A percentile compares a stretch with the other conserved stretches of the same genome.
These are phyloP conservation scores for Nannoperca obscura DNA, from an alignment of 2,797 vertebrate species.

Conservation along the genomic window DNA sequence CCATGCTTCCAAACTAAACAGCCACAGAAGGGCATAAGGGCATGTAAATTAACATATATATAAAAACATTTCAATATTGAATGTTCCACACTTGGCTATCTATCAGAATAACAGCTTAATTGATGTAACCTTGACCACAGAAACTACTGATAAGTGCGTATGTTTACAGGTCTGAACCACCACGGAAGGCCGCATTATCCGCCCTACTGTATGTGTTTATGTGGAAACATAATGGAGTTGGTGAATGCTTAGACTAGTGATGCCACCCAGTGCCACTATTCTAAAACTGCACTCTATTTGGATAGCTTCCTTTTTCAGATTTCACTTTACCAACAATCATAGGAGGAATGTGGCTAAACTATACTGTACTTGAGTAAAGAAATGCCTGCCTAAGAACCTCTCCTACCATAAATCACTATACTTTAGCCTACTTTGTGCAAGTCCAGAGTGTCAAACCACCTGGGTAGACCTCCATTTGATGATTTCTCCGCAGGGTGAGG, in stretches of 20 bases:
- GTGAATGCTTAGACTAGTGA: neutral
- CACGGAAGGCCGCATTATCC: neutral
- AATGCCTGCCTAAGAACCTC: neutral
- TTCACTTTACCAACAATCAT: neutral
- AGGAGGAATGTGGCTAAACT: neutral
- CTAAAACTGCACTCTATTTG: conserved; percentile 1
- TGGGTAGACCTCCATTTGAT: conserved; percentile 88
- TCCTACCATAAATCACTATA: neutral
- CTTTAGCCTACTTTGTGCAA: neutral
- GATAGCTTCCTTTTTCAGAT: neutral
- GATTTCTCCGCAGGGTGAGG: conserved; percentile 88
- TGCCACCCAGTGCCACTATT: conserved; percentile 37
- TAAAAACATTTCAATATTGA: neutral
- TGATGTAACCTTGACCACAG: conserved; percentile 16
- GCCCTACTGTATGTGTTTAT: conserved; percentile 1
- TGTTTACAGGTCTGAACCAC: conserved; percentile 13
- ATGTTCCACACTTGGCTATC: neutral
- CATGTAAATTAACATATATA: no score
- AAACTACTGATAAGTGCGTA: neutral
- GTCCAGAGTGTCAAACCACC: conserved; percentile 74
- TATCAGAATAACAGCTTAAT: neutral
- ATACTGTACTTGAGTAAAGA: neutral
- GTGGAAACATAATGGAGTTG: neutral
- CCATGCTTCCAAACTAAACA: neutral
- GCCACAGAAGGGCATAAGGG: neutral